Conservation (phyloP, 1,140 invertebrate genomes). For the Arctopsyche grandis region DNA sequence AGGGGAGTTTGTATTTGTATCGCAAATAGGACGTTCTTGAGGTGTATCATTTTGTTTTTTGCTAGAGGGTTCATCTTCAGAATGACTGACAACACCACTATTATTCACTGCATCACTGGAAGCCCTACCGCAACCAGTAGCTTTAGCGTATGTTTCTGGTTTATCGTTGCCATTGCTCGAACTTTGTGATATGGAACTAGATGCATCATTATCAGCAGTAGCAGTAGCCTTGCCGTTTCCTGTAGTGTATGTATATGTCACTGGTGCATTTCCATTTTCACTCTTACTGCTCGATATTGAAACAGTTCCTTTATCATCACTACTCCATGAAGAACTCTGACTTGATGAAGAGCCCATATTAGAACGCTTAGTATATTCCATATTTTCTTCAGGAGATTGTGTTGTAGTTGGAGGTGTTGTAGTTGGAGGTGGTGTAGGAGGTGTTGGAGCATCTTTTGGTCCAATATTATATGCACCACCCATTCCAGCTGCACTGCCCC, state of each 20-base stretch:
- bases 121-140: constrained; percentile 43
- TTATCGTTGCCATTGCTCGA: constrained; percentile 31
- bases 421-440: background rate
- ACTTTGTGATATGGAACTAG: constrained; percentile 26
- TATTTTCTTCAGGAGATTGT: background rate
- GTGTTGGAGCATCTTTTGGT: background rate
- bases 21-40: background rate
- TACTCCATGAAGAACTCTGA: constrained; percentile 13
- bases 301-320: background rate
- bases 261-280: background rate
- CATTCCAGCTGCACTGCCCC: background rate
- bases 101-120: constrained; percentile 39
- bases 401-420: background rate
- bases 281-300: background rate
- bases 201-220: background rate
- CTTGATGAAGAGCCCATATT: background rate
- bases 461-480: background rate
- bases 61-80: constrained; percentile 1
- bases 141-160: constrained; percentile 38
- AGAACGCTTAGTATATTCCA: background rate
- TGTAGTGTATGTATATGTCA: constrained; percentile 31
- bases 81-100: constrained; percentile 38
- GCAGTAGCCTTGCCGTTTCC: constrained; percentile 38
- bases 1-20: background rate
- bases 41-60: background rate